A percentile compares a stretch with the other conserved stretches of the same genome.
Conservation (phyloP, 2,888 invertebrate genomes). For the Crossocerus cetratus region DNA sequence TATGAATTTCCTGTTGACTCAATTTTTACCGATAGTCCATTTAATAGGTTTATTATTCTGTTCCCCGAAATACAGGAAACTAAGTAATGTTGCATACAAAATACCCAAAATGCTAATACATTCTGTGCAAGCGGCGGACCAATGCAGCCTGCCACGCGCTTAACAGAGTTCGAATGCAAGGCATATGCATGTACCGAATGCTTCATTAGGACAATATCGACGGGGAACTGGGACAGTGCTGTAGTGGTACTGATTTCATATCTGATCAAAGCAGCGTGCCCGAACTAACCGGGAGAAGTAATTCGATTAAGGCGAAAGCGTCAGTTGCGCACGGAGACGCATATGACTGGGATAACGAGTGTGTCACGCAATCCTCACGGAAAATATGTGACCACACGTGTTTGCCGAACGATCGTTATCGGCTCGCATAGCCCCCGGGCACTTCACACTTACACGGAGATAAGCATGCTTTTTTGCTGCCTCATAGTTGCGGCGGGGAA, state of each 20-base stretch:
- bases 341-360: constrained; percentile 10
- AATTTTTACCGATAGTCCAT: too few species aligned
- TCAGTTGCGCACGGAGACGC: constrained; percentile 14
- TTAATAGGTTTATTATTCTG: too few species aligned
- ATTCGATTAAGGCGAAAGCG: constrained; percentile 15
- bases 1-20: too few species aligned
- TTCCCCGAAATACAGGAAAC: too few species aligned
- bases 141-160: not conserved
- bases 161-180: not conserved
- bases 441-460: too few species aligned
- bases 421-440: too few species aligned
- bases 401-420: not conserved
- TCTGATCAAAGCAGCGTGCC: constrained; percentile 5
- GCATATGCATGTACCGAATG: constrained; percentile 2
- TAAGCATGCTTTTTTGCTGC: too few species aligned
- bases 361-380: constrained; percentile 7
- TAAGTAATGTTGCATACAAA: too few species aligned
- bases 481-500: too few species aligned
- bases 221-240: not conserved
- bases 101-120: too few species aligned
- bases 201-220: constrained; percentile 10
- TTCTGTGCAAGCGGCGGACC: too few species aligned
- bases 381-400: not conserved
- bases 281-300: constrained; percentile 14
- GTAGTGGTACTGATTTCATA: constrained; percentile 13